Evolutionary conservation across 2,888 invertebrate species (phyloP).

Genomic region (Drosophila meridionalis): DNA sequence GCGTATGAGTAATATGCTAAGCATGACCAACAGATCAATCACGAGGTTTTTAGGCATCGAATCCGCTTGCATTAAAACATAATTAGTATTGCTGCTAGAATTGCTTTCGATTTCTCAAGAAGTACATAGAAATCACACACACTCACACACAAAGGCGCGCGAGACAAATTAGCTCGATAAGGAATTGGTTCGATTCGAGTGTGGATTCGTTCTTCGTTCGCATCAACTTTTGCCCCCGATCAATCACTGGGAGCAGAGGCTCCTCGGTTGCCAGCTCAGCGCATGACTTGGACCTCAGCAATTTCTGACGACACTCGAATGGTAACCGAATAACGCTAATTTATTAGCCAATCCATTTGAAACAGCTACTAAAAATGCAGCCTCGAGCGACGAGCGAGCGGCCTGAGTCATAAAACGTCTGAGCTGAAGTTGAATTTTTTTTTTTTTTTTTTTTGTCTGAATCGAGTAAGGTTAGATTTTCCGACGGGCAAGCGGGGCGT

Average conservation of each 20-base stretch:
- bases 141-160: background rate
- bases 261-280: constrained; percentile 60
- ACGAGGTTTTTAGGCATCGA: background rate
- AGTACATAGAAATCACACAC: background rate
- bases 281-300: constrained; percentile 44
- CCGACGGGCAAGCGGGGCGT: constrained; percentile 27
- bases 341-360: constrained; percentile 78
- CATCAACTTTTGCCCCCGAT: background rate
- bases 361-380: constrained; percentile 69
- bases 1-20: constrained; percentile 74
- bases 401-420: constrained; percentile 63
- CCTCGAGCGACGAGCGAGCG: constrained; percentile 8
- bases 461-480: background rate
- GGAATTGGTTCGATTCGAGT: background rate
- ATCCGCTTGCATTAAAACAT: background rate
- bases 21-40: constrained; percentile 24
- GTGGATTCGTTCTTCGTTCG: background rate
- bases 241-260: constrained; percentile 20
- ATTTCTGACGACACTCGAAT: constrained; percentile 40
- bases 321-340: constrained; percentile 75
- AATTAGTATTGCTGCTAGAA: background rate
- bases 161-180: background rate
- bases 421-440: constrained; percentile 11
- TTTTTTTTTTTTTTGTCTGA: background rate
- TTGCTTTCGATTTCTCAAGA: background rate